Conservation (phyloP, 2,797 vertebrate genomes). For the Cynodonichthys magdalenae region DNA sequence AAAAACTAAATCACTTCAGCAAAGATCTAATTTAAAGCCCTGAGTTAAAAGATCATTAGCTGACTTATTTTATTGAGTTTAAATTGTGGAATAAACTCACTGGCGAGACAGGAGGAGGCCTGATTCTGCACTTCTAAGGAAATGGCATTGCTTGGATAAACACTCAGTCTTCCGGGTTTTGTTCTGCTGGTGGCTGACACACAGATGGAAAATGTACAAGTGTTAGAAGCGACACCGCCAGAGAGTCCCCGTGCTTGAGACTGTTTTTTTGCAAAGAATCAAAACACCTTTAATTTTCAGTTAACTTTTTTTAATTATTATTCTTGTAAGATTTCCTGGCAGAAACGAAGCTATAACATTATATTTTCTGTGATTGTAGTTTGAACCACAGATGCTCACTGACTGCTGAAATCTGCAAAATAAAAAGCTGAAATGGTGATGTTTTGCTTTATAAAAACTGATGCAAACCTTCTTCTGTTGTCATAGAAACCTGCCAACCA, state of each 20-base stretch:
- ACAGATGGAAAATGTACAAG: conserved; percentile 30
- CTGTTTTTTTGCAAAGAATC: conserved; percentile 4
- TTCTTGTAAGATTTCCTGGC: too few species aligned
- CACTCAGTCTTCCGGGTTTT: conserved; percentile 80
- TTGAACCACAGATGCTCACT: too few species aligned
- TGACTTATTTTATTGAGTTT: neutral
- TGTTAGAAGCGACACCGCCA: conserved; percentile 46
- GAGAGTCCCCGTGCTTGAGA: conserved; percentile 1
- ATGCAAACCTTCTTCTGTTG: conserved; percentile 6
- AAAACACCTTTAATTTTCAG: conserved; percentile 13
- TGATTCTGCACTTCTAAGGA: conserved; percentile 69
- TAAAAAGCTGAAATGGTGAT: too few species aligned
- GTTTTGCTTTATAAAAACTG: neutral
- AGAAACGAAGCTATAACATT: too few species aligned
- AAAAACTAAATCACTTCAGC: too few species aligned
- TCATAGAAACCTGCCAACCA: conserved; percentile 91
- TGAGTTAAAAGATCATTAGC: too few species aligned
- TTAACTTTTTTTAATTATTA: too few species aligned
- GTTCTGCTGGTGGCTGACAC: conserved; percentile 58
- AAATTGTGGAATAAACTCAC: conserved; percentile 36
- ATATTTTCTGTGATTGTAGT: too few species aligned
- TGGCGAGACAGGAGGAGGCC: conserved; percentile 67
- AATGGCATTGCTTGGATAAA: conserved; percentile 76
- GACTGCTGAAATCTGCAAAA: too few species aligned
- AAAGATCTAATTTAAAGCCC: conserved; percentile 21